Percentiles rank a stretch among this genome's conserved stretches.
Conservation (phyloP, 2,113 vertebrate species). For the Callocephalon fimbriatum region DNA sequence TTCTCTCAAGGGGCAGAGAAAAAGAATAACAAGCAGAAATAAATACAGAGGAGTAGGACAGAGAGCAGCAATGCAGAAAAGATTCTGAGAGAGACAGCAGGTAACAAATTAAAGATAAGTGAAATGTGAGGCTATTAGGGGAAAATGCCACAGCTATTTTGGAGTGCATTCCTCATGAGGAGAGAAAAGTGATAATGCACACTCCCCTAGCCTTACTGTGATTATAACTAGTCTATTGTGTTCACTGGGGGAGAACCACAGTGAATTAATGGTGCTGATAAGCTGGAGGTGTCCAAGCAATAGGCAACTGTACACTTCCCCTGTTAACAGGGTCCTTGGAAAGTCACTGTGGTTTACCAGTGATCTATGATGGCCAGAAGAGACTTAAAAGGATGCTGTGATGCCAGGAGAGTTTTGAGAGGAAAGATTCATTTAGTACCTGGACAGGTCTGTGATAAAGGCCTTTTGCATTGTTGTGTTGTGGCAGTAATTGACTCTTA, state of each 20-base stretch:
- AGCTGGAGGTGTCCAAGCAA: not conserved
- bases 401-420: not conserved
- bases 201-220: not conserved
- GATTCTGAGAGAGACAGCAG: not conserved
- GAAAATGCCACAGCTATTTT: not conserved
- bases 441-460: not conserved
- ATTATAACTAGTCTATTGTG: not conserved
- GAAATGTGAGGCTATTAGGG: slow-evolving; percentile 19
- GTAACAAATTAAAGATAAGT: slow-evolving; percentile 43
- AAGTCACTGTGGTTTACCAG: not conserved
- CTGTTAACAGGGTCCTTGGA: not conserved
- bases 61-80: slow-evolving; percentile 47
- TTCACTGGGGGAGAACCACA: not conserved
- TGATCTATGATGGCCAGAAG: not conserved
- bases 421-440: not conserved
- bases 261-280: not conserved
- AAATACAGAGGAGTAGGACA: not conserved
- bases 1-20: not conserved
- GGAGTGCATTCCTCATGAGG: not conserved
- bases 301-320: not conserved
- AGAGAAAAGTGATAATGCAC: not conserved
- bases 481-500: not conserved
- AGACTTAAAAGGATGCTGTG: not conserved
- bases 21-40: slow-evolving; percentile 24
- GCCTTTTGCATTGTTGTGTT: not conserved